A percentile compares a stretch with the other conserved stretches of the same genome.
Evolutionary conservation across 2,797 vertebrate genomes (phyloP).

Genomic region (Darevskia mixta): DNA sequence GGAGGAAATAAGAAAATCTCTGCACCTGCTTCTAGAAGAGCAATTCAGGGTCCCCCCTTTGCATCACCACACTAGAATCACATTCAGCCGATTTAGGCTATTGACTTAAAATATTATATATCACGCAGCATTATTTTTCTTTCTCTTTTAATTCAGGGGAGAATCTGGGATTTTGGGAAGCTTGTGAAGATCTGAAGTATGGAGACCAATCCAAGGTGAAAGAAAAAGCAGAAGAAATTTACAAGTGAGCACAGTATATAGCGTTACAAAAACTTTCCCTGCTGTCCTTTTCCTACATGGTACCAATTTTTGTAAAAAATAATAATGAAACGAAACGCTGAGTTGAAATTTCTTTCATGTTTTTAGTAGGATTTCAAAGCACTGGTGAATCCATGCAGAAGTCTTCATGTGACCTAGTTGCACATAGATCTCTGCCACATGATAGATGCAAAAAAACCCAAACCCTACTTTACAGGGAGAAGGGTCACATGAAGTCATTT

Average conservation of each 20-base stretch:
- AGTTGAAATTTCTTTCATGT: not conserved
- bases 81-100: not conserved
- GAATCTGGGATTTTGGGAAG: slow-evolving; percentile 98
- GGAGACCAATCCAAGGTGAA: slow-evolving; percentile 94
- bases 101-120: not conserved
- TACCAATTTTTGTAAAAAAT: too few species aligned
- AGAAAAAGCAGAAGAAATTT: slow-evolving; percentile 97
- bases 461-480: not conserved
- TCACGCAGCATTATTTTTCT: not conserved
- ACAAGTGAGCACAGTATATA: slow-evolving; percentile 85
- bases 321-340: too few species aligned
- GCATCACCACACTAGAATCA: not conserved
- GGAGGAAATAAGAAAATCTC: not conserved
- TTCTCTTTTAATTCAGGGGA: slow-evolving; percentile 82
- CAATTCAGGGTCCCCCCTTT: not conserved
- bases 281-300: not conserved
- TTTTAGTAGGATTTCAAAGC: not conserved
- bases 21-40: not conserved
- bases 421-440: not conserved
- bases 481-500: not conserved
- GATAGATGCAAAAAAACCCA: not conserved
- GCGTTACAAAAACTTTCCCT: not conserved
- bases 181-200: slow-evolving; percentile 95
- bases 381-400: not conserved
- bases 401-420: not conserved